Base-by-base conservation (phyloP, 2,888 invertebrate genomes). In the Chromoteleia sp. region DNA sequence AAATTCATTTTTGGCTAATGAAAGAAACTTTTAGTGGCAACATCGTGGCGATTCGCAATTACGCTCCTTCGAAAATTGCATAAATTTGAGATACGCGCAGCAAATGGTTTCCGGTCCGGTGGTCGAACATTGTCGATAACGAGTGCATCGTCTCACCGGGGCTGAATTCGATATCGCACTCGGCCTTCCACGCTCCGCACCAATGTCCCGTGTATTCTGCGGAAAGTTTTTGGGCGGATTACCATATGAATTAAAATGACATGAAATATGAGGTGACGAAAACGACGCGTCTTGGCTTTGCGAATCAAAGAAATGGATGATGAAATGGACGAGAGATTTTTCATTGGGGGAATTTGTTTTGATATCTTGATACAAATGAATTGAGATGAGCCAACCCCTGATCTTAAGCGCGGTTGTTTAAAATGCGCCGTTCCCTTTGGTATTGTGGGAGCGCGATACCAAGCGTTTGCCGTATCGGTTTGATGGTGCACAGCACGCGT, bases 231-330 rank as follows among this genome's bases (percentile, higher is more conserved):
- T 87, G 87, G 82, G 84, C 86, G 77, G 86, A 95, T 95, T 95
- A 95, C 94, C 95, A 95, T 95, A 95, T 95, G 95, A 95, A 95
- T 95, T 95, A 95, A 95, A 95, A 94, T 94, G 94, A 93, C 91
- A 94, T 95, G 63, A 74, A 68, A 56, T 68, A 80, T 29, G 68
- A 74, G 68, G 43, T 67, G 59, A 50, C 50, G 39, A 59, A 41
- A 41, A 17, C 14, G 30, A 50, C 21, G 17, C n/a, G 41, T 67
- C 67, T 68, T 63, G 25, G 33, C 10, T 29, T 19, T 15, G 10
- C 10, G 17, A 29, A 21, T 29, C 15, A 4, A 12, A 56, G 68
- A 54, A 36, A 30, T 1, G 19, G n/a, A 50, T 50, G 12, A 17
- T 4, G 39, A 5, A 41, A 8, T 17, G 6, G 17, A 52, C 30